These are phyloP conservation scores for Scaptomyza parva DNA, from an alignment of 2,888 invertebrate genomes.

Conservation along the genomic window DNA sequence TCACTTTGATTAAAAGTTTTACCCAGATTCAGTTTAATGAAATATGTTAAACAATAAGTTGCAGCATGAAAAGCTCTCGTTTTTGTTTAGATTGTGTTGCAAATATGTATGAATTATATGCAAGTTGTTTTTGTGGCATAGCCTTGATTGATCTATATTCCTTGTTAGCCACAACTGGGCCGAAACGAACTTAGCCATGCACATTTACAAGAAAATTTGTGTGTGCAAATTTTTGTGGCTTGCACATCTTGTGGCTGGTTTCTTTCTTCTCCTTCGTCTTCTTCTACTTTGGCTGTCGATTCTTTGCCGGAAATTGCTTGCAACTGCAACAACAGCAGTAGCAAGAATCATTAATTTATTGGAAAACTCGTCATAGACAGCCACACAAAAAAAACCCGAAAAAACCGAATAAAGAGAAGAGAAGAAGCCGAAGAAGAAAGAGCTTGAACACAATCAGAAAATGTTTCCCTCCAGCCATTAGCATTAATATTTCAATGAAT, in stretches of 20 bases:
- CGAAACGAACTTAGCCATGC: background rate
- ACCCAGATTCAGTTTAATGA: background rate
- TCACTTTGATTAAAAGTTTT: background rate
- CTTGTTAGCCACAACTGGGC: background rate
- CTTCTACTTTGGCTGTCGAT: slow-evolving; percentile 34
- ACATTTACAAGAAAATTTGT: slow-evolving; percentile 18
- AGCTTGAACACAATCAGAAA: slow-evolving; percentile 64
- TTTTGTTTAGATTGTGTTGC: background rate
- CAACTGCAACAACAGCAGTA: slow-evolving; percentile 42
- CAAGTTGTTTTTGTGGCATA: slow-evolving; percentile 3
- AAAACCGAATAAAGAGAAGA: background rate
- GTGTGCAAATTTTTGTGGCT: slow-evolving; percentile 5
- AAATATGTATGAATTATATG: background rate
- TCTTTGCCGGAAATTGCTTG: slow-evolving; percentile 39
- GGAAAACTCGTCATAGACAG: slow-evolving; percentile 44
- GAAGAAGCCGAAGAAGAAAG: background rate
- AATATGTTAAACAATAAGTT: background rate
- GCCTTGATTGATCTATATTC: slow-evolving; percentile 15
- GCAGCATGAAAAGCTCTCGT: background rate
- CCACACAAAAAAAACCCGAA: slow-evolving; percentile 4
- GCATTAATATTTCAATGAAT: slow-evolving; percentile 75
- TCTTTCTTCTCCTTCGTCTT: background rate
- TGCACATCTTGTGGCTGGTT: slow-evolving; percentile 18
- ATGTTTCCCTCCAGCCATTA: slow-evolving; percentile 66
- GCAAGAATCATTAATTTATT: slow-evolving; percentile 68